These are phyloP conservation scores for Ctenomys sociabilis DNA, from an alignment of 2,113 vertebrate genomes.

Conservation along the genomic window DNA sequence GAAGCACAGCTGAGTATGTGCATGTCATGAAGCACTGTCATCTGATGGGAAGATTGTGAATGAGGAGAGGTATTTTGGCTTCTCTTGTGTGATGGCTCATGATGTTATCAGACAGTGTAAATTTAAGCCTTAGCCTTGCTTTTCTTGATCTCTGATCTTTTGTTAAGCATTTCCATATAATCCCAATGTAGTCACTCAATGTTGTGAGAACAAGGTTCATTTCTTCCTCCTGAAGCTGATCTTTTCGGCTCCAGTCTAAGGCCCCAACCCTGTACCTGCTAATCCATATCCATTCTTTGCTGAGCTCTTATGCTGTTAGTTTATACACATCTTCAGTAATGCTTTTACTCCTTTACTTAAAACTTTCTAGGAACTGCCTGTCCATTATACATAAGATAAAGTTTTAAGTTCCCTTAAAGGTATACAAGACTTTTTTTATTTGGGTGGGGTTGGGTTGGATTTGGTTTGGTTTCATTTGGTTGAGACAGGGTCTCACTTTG, in stretches of 20 bases:
- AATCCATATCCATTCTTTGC: neutral
- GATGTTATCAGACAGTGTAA: neutral
- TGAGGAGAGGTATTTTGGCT: neutral
- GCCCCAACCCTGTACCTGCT: neutral
- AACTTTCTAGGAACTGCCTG: slow-evolving; percentile 8
- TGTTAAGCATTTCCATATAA: neutral
- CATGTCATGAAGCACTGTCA: neutral
- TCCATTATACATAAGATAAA: neutral
- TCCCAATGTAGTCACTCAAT: neutral
- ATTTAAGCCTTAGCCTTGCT: slow-evolving; percentile 11
- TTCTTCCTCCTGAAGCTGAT: neutral
- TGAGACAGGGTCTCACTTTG: neutral
- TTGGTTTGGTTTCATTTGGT: neutral
- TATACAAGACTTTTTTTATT: neutral
- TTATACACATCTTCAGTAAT: neutral
- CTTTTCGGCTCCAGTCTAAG: slow-evolving; percentile 7
- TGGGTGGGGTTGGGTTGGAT: neutral
- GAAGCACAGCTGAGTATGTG: neutral
- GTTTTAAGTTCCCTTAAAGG: neutral
- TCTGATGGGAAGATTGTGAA: neutral
- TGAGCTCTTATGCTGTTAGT: neutral
- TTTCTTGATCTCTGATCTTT: neutral
- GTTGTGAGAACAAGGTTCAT: neutral
- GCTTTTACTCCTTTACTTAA: neutral
- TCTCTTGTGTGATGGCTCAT: neutral